Percentiles rank a stretch among this genome's conserved stretches.
Evolutionary conservation across 2,888 invertebrate species (phyloP).

Genomic region (Acanthosoma haemorrhoidale): DNA sequence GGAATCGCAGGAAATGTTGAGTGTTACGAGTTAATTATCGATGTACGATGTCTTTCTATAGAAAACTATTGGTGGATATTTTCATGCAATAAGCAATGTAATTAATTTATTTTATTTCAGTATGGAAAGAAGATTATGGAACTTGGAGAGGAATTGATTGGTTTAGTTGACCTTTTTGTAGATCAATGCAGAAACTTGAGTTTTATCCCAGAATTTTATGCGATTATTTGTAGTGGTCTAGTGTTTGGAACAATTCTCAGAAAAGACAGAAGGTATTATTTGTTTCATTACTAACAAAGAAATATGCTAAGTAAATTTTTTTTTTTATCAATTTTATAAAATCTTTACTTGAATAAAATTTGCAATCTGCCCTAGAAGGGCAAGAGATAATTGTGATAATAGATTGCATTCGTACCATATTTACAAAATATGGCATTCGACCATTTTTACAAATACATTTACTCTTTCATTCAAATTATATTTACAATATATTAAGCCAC

Average conservation of each 20-base stretch:
- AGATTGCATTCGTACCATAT: too few species aligned
- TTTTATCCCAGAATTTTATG: neutral
- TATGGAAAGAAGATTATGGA: conserved; percentile 40
- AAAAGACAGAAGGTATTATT: conserved; percentile 56
- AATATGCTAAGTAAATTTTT: too few species aligned
- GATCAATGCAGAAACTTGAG: conserved; percentile 6
- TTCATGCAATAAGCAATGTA: neutral
- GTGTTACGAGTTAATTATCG: neutral
- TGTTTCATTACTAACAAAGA: too few species aligned
- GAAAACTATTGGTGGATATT: neutral
- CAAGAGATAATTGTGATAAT: too few species aligned
- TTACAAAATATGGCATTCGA: too few species aligned
- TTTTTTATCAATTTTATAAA: too few species aligned
- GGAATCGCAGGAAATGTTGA: neutral
- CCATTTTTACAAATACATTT: too few species aligned
- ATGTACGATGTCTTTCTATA: conserved; percentile 4
- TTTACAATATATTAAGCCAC: too few species aligned
- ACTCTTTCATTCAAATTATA: too few species aligned
- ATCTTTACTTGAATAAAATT: too few species aligned
- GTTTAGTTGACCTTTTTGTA: conserved; percentile 41
- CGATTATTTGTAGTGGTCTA: conserved; percentile 48
- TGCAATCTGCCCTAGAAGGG: too few species aligned
- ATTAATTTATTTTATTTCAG: conserved; percentile 41
- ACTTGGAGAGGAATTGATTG: conserved; percentile 41
- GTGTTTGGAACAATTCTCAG: conserved; percentile 51